These are phyloP conservation scores for Epizoanthus stellaris DNA, from an alignment of 92 coral and sea anemone species.

Conservation along the genomic window DNA sequence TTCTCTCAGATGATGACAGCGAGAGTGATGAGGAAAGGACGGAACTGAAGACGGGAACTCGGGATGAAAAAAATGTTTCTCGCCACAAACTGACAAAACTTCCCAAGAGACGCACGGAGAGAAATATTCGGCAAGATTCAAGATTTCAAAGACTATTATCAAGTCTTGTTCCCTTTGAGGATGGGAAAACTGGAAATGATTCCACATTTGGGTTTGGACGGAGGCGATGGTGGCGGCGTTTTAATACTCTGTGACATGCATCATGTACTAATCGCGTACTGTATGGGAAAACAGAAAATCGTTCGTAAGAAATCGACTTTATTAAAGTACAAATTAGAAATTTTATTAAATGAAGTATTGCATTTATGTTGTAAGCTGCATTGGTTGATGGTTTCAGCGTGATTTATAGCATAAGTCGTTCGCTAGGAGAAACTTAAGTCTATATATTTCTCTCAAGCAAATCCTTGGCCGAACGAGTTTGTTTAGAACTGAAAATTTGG, in stretches of 20 bases:
- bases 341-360: no score
- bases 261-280: background rate
- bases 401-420: no score
- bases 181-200: background rate
- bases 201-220: background rate
- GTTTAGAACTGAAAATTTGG: no score
- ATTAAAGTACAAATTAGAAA: no score
- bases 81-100: constrained; percentile 49
- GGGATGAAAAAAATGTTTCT: background rate
- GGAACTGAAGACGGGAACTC: background rate
- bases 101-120: constrained; percentile 7
- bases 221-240: constrained; percentile 28
- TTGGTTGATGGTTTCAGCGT: no score
- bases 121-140: constrained; percentile 45
- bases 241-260: background rate
- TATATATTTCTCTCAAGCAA: no score
- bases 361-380: no score
- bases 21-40: background rate
- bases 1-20: background rate
- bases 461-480: no score
- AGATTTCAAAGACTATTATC: constrained; percentile 71
- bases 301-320: no score
- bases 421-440: no score
- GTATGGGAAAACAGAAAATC: no score
- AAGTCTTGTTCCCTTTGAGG: constrained; percentile 51